Evolutionary conservation across 2,113 vertebrate genomes (phyloP), one percentile per base, ranked within the genome.

Genomic region (Prionailurus viverrinus): DNA sequence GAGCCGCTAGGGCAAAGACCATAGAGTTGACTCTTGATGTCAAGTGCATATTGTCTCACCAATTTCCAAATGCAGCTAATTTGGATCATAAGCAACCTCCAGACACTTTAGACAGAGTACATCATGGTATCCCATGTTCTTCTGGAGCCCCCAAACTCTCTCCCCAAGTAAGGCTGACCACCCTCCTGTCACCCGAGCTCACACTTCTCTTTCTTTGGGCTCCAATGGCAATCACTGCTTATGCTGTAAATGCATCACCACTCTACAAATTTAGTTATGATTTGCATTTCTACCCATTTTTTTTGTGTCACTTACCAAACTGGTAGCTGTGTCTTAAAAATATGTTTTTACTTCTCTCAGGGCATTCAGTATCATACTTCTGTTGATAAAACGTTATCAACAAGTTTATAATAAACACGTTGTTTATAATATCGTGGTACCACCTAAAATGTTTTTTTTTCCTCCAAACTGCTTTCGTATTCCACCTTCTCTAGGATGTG

Each of bases 361-460:
- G 96, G 27, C 31, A 85, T 73, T 18, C n/a, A 82, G 31, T 33
- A 79, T 41, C 21, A 27, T 36, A 94, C 16, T 89, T 89, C 45
- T 61, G 48, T 78, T 95, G 61, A 97, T 23, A 71, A 95, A 97
- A 88, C 69, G 66, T 36, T 74, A 92, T 48, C 84, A 92, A 76
- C 65, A 80, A 92, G 29, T 90, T 97, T 92, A 81, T 36, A 84
- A 96, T 68, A 96, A 95, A 94, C 39, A 63, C 19, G 4, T 92
- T 93, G 48, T 92, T 97, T 95, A 84, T 78, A 84, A 84, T 69
- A 90, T 63, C 33, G 41, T 55, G 29, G 84, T 36, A 78, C 19
- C 87, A 73, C 29, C 55, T 23, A 90, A 92, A 86, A 93, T 69
- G 4, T 73, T 89, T 31, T 92, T 80, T 16, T 15, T 3, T 3